Evolutionary conservation across 2,888 invertebrate species (phyloP), one percentile per base, ranked within the genome.

Genomic region (Zaprionus bogoriensis): DNA sequence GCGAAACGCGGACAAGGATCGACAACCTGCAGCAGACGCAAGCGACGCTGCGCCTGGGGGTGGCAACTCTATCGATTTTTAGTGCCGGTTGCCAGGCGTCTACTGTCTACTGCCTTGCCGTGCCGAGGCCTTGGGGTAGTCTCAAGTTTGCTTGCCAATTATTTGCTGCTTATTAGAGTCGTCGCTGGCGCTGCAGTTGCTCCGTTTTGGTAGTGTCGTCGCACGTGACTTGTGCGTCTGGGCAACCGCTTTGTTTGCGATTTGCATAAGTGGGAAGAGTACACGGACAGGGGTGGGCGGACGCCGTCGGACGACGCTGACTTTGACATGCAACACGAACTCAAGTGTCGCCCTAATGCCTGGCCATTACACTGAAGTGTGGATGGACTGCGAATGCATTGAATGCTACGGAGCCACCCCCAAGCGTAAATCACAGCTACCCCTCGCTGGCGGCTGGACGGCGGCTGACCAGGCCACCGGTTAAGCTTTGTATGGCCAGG

Each of bases 81-180:
- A 75, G 80, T 83, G 72, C 7, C 3, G 32, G 32, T 69, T 74
- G 74, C 67, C 59, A 30, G 51, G 44, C 48, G 42, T 28, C 42
- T 44, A 3, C 23, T 4, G 27, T 45, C 28, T 53, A 6, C 38
- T 32, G 36, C 63, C 41, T 12, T 10, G 6, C 46, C 28, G 65
- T 70, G 61, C 32, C 57, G 53, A 65, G 60, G 61, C 80, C 67
- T 83, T 83, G 83, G 82, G 83, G 82, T 83, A 83, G 83, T 83
- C 83, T 85, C 82, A 79, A 83, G 85, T 76, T 79, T 72, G 74
- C 75, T 75, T 84, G 82, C 85, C 83, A 85, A 83, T 85, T 83
- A 85, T 82, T 82, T 77, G 85, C 85, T 71, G 80, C 71, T 83
- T 83, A 85, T 83, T 83, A 85, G 79, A 68, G 68, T 52, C 54